A percentile compares a stretch with the other conserved stretches of the same genome.
phyloP scores from a whole-genome alignment of 2,888 invertebrate species.

The Cancer borealis region DNA sequence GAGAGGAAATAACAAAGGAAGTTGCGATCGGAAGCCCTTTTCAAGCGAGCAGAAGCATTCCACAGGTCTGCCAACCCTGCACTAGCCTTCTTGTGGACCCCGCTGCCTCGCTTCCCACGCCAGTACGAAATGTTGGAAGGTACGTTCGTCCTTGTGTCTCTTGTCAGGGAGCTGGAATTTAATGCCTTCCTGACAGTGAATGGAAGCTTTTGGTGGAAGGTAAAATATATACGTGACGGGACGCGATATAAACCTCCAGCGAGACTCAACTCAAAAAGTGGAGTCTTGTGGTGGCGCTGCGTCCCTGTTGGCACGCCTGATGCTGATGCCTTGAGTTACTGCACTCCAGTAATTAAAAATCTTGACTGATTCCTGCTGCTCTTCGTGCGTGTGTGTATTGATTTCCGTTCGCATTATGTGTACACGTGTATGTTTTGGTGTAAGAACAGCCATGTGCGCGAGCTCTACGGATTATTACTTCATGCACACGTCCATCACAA shows the following conservation, averaged over 20 bases:
- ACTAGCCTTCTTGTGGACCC: not conserved
- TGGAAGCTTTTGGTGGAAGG: not conserved
- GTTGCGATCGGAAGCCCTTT: constrained; percentile 8
- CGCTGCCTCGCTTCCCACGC: not conserved
- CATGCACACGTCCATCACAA: not conserved
- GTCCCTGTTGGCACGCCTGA: not conserved
- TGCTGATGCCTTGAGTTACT: not conserved
- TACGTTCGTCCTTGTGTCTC: not conserved
- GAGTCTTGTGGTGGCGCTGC: not conserved
- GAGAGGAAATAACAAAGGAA: constrained; percentile 8
- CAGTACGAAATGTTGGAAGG: not conserved
- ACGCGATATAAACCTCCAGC: not conserved
- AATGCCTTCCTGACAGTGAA: constrained; percentile 8
- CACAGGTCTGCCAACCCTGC: not conserved
- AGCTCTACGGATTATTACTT: not conserved
- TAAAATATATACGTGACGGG: not conserved
- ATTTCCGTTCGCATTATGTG: not conserved
- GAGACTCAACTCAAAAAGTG: not conserved
- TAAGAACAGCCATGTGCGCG: not conserved
- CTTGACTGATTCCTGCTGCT: not conserved
- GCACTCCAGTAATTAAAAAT: not conserved
- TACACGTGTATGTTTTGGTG: not conserved
- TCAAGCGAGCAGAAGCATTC: not conserved
- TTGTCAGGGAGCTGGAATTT: constrained; percentile 1
- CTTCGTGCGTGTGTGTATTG: not conserved